Conservation (phyloP, 2,113 vertebrate genomes). For the Aspidoscelis tigris region DNA sequence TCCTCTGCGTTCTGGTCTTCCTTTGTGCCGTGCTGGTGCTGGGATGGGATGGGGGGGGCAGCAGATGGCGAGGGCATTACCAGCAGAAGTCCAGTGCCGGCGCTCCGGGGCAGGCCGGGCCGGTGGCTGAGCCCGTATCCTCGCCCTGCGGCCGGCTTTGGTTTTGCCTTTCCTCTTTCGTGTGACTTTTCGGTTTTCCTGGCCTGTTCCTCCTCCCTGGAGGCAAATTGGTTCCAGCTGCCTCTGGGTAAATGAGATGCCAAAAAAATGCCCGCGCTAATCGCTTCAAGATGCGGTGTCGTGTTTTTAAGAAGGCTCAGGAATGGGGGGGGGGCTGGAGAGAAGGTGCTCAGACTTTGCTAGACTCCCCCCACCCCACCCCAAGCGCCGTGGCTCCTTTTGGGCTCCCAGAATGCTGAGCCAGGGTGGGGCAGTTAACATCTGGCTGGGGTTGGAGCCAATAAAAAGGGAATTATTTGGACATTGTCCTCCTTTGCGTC, state of each 20-base stretch:
- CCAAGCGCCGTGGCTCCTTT: fast-evolving
- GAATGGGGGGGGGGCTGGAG: fast-evolving
- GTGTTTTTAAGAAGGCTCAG: background rate
- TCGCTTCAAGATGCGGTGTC: background rate
- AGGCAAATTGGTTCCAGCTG: background rate
- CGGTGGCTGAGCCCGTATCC: too few relatives aligned
- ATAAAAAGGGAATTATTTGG: slow-evolving; percentile 42
- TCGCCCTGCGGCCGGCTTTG: background rate
- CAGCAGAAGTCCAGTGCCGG: too few relatives aligned
- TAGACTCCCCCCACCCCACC: background rate
- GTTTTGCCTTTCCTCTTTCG: background rate
- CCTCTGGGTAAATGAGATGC: background rate
- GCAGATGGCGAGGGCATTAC: too few relatives aligned
- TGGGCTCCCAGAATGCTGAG: background rate
- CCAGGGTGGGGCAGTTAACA: background rate
- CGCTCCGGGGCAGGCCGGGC: too few relatives aligned
- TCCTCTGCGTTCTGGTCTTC: too few relatives aligned
- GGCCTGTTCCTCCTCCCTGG: background rate
- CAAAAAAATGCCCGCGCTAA: background rate
- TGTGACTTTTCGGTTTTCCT: background rate
- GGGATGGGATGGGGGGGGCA: too few relatives aligned
- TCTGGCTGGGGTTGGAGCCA: background rate
- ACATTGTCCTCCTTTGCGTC: background rate
- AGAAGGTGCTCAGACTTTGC: background rate
- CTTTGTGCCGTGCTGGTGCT: too few relatives aligned